Conservation (phyloP, 2,888 invertebrate species). For the Apamea monoglypha region DNA sequence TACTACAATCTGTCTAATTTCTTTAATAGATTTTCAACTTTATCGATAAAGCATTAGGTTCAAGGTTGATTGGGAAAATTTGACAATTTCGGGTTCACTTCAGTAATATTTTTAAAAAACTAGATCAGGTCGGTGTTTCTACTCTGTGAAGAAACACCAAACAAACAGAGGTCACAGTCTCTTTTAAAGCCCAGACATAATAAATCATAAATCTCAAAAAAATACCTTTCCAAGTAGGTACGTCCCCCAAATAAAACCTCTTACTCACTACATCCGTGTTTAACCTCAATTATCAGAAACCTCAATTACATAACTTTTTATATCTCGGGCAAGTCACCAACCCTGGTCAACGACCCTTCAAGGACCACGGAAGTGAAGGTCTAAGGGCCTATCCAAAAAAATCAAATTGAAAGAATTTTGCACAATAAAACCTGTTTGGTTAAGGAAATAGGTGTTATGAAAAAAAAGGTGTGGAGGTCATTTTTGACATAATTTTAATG, state of each 20-base stretch:
- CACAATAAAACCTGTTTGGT: neutral
- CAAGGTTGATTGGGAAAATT: too few relatives aligned
- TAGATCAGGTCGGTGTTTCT: too few relatives aligned
- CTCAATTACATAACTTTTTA: conserved; percentile 6
- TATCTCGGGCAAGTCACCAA: conserved; percentile 6
- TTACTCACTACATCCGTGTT: conserved; percentile 27
- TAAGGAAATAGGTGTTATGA: neutral
- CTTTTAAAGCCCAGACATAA: neutral
- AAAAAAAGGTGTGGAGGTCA: neutral
- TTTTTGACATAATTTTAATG: conserved; percentile 3
- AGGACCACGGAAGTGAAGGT: conserved; percentile 60
- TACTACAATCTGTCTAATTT: too few relatives aligned
- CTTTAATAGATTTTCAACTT: too few relatives aligned
- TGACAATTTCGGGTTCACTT: too few relatives aligned
- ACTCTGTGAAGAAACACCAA: too few relatives aligned
- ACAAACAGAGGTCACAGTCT: neutral
- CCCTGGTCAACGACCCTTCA: conserved; percentile 45
- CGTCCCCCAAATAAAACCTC: conserved; percentile 5
- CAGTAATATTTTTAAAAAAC: too few relatives aligned
- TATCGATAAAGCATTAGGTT: too few relatives aligned
- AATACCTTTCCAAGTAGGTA: conserved; percentile 5
- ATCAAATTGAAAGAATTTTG: conserved; percentile 16
- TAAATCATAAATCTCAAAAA: neutral
- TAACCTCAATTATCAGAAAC: conserved; percentile 31
- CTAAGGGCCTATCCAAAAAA: conserved; percentile 14